Evolutionary conservation across 2,888 invertebrate genomes (phyloP), one percentile per base, ranked within the genome.

Genomic region (Hyppa rectilinea): DNA sequence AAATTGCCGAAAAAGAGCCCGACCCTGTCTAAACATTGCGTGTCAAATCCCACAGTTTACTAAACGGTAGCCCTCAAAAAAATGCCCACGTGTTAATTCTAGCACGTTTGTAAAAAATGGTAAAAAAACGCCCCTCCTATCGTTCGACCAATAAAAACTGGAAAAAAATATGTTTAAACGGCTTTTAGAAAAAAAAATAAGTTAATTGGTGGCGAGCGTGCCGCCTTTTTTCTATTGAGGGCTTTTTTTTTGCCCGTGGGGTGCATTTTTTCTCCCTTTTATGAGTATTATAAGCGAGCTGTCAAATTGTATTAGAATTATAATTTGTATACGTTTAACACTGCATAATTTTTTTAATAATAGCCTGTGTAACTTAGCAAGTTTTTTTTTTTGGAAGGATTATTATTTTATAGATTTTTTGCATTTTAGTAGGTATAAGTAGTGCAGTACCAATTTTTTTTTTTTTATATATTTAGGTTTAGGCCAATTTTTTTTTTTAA

Each of bases 131-230:
- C 94, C 94, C 93, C 93, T 91, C 84, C 81, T 84, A 88, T 86
- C 83, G 83, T 66, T 80, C 85, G 84, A 89, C 94, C 94, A 95
- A 95, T 94, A 92, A 92, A 94, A 92, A 89, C 77, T 82, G 82
- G 80, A 89, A 91, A 92, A 90, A 90, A 89, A 87, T 81, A 82
- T 87, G 89, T 90, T 86, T 88, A 89, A 89, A 88, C 88, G 83
- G 78, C 82, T 87, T 82, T 88, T 86, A 85, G 89, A 89, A 90
- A 92, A 95, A n/a, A 93, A 94, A 92, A 89, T 84, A 88, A 89
- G 86, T 87, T 94, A 95, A 96, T 95, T 95, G 95, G 92, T 88
- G 88, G 88, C 87, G 81, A 93, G 92, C 92, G 95, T 93, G 95
- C 93, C 93, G 90, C 90, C 94, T 89, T 92, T 87, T 67, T 91